Evolutionary conservation across 2,888 invertebrate genomes (phyloP).

Genomic region (Trachelus stipa): DNA sequence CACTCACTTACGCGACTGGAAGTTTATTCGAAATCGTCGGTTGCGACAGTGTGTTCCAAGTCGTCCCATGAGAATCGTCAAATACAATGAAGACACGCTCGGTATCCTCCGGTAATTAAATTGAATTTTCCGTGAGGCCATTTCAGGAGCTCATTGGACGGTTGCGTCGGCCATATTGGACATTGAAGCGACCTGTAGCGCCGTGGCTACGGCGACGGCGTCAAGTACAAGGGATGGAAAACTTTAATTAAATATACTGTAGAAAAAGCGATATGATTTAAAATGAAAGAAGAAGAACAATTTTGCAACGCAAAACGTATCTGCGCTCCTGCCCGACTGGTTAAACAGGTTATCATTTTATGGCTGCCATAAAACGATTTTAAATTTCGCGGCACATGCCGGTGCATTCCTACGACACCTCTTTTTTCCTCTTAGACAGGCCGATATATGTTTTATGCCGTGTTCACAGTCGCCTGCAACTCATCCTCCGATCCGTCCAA

Average conservation of each 20-base stretch:
- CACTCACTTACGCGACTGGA: background rate
- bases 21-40: background rate
- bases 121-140: background rate
- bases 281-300: conserved; percentile 39
- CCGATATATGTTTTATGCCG: conserved; percentile 5
- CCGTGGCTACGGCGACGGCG: background rate
- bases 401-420: conserved; percentile 43
- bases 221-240: background rate
- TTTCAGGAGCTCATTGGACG: background rate
- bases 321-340: conserved; percentile 48
- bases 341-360: conserved; percentile 64
- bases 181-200: background rate
- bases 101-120: background rate
- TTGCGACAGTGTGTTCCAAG: background rate
- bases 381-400: conserved; percentile 62
- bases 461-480: conserved; percentile 21
- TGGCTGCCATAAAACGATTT: conserved; percentile 61
- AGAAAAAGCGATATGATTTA: conserved; percentile 18
- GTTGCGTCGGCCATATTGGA: background rate
- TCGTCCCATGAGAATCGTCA: background rate
- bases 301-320: conserved; percentile 48
- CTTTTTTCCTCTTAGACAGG: conserved; percentile 28
- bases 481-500: background rate
- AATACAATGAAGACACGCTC: background rate
- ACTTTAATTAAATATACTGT: background rate